A percentile compares a stretch with the other conserved stretches of the same genome.
Evolutionary conservation across 2,888 invertebrate species (phyloP).

Genomic region (Cyaniris semiargus): DNA sequence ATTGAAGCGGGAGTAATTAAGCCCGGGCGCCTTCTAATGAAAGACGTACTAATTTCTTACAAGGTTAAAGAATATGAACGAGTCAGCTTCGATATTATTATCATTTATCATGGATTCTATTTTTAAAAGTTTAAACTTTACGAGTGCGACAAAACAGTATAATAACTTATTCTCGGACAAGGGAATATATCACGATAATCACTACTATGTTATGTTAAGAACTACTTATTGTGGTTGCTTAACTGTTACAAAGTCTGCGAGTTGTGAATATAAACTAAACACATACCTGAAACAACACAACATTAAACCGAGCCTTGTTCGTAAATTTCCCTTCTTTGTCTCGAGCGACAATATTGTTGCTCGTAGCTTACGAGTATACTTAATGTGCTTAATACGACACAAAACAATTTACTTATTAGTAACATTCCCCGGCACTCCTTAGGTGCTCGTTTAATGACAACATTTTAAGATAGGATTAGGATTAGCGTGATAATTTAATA

Average conservation of each 20-base stretch:
- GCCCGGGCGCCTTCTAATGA: constrained; percentile 16
- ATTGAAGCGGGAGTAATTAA: constrained; percentile 30
- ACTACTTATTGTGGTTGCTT: background rate
- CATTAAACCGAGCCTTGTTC: constrained; percentile 10
- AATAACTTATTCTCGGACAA: background rate
- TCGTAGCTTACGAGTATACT: constrained; percentile 7
- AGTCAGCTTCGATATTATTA: constrained; percentile 34
- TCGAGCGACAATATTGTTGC: background rate
- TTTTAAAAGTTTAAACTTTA: background rate
- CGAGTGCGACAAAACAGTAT: background rate
- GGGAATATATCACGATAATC: background rate
- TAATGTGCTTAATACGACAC: constrained; percentile 21
- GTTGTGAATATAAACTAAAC: background rate
- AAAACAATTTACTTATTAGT: constrained; percentile 15
- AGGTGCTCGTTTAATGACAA: background rate
- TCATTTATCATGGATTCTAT: background rate
- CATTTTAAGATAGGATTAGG: background rate
- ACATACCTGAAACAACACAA: background rate
- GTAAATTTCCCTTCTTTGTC: constrained; percentile 6
- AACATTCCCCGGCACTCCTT: background rate
- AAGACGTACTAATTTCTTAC: constrained; percentile 37
- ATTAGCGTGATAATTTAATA: background rate
- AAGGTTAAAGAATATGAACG: constrained; percentile 42
- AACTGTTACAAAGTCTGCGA: background rate
- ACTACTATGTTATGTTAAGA: background rate